phyloP scores from a whole-genome alignment of 1,140 invertebrate genomes.

The Cepaea nemoralis region DNA sequence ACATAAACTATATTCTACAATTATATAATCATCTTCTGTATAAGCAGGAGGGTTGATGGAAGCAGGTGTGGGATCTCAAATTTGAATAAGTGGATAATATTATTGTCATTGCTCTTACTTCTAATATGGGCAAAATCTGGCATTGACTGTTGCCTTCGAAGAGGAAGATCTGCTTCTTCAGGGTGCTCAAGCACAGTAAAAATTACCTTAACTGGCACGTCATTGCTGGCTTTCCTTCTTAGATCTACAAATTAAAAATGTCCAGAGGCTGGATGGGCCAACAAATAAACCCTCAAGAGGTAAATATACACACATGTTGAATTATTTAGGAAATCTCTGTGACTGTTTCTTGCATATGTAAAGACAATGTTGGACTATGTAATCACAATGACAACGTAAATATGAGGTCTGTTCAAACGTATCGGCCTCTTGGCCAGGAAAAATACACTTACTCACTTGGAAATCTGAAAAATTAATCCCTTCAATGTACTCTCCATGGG shows the following conservation, averaged over 20 bases:
- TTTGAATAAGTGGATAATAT: background rate
- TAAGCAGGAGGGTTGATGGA: background rate
- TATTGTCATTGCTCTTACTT: background rate
- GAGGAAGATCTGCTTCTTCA: background rate
- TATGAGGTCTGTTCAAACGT: no score
- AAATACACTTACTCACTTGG: no score
- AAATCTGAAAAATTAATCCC: no score
- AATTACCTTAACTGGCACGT: slow-evolving; percentile 7
- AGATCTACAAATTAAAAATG: slow-evolving; percentile 4
- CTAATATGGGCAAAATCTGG: background rate
- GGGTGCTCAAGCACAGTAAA: background rate
- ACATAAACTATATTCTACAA: background rate
- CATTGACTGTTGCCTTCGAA: background rate
- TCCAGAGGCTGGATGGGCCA: no score
- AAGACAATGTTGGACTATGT: background rate
- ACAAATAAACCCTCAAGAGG: no score
- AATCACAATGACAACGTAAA: no score
- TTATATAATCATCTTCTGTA: background rate
- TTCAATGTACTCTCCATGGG: no score
- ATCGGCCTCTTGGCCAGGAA: no score
- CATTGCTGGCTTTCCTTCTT: slow-evolving; percentile 19
- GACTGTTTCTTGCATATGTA: background rate
- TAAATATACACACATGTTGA: no score
- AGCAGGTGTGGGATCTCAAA: background rate
- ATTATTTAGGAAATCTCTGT: no score